These are phyloP conservation scores for Oryzias dopingdopingensis DNA, from an alignment of 2,797 vertebrate species.

Conservation along the genomic window DNA sequence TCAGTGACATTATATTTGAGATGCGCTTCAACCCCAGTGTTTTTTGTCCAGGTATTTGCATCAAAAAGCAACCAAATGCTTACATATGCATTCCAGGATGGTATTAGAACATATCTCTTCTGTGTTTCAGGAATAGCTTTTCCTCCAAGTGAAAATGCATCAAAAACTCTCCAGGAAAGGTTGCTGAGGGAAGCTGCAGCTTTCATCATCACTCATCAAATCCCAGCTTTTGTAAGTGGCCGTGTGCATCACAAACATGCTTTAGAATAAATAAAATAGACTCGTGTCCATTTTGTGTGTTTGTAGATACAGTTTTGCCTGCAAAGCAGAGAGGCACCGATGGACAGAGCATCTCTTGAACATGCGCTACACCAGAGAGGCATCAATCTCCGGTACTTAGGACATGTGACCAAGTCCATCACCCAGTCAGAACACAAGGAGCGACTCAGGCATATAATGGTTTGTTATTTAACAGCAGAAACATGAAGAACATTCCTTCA, in stretches of 20 bases:
- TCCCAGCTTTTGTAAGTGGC: constrained; percentile 80
- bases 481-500: background rate
- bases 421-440: constrained; percentile 72
- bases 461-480: constrained; percentile 40
- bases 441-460: constrained; percentile 77
- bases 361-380: constrained; percentile 75
- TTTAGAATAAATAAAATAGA: background rate
- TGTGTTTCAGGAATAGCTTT: constrained; percentile 73
- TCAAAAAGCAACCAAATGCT: background rate
- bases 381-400: constrained; percentile 84
- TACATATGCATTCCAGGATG: background rate
- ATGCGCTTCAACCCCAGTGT: constrained; percentile 82
- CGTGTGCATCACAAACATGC: background rate
- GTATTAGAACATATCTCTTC: background rate
- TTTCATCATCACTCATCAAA: constrained; percentile 78
- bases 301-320: constrained; percentile 75
- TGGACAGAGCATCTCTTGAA: constrained; percentile 80
- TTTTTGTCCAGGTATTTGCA: constrained; percentile 74
- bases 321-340: constrained; percentile 67
- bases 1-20: constrained; percentile 83
- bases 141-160: constrained; percentile 62
- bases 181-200: constrained; percentile 78
- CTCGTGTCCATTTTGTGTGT: too few relatives aligned
- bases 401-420: constrained; percentile 71
- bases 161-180: constrained; percentile 71